These are phyloP conservation scores for Scalopus aquaticus DNA, from an alignment of 2,113 vertebrate genomes.

Conservation along the genomic window DNA sequence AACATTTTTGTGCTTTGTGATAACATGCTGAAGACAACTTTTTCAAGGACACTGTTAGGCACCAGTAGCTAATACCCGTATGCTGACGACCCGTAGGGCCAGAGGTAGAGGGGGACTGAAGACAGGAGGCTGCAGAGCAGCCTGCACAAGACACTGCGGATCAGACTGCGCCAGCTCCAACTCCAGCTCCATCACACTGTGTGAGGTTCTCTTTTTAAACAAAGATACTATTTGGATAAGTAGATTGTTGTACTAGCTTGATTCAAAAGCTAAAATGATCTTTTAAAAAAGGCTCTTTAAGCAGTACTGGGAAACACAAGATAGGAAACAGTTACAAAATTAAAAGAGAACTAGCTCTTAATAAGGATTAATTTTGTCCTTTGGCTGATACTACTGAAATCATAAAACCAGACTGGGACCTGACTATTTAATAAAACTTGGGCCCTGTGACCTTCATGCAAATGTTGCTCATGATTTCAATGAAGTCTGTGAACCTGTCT, in stretches of 20 bases:
- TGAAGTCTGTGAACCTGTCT: background rate
- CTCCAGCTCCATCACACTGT: background rate
- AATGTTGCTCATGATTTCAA: background rate
- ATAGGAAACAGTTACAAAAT: slow-evolving; percentile 55
- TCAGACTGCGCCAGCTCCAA: background rate
- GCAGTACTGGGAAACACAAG: background rate
- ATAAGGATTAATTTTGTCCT: slow-evolving; percentile 24
- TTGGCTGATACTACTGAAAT: slow-evolving; percentile 1
- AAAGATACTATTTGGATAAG: slow-evolving; percentile 5
- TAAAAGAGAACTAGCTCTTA: slow-evolving; percentile 54
- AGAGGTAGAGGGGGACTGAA: background rate
- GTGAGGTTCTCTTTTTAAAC: slow-evolving; percentile 17
- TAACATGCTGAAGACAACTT: background rate
- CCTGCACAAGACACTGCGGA: background rate
- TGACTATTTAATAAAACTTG: background rate
- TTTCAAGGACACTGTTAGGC: slow-evolving; percentile 1
- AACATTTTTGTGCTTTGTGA: background rate
- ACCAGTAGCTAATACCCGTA: background rate
- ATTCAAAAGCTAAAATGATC: slow-evolving; percentile 44
- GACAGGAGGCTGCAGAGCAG: background rate
- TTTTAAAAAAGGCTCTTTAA: slow-evolving; percentile 52
- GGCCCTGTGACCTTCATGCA: background rate
- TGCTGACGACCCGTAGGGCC: background rate
- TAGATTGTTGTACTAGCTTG: background rate
- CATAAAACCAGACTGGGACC: background rate